phyloP scores from a whole-genome alignment of 1,140 invertebrate genomes.

The Eufriesea mexicana region DNA sequence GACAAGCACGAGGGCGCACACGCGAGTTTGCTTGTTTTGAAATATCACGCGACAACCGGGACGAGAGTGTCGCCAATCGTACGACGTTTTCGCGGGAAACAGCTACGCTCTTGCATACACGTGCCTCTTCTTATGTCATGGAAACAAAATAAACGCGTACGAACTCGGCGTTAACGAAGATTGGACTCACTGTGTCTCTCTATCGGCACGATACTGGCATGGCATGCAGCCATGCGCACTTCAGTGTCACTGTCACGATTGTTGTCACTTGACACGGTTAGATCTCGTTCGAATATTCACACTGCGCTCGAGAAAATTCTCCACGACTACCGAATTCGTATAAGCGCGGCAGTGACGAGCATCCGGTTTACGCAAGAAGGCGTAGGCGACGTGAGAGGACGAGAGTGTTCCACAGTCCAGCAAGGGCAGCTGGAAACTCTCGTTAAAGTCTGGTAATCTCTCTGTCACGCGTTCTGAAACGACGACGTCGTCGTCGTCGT shows the following conservation, averaged over 20 bases:
- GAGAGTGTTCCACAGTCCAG: constrained; percentile 45
- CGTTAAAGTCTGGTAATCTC: constrained; percentile 13
- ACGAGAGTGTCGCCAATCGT: constrained; percentile 9
- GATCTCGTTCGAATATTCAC: not conserved
- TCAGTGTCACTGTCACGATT: constrained; percentile 50
- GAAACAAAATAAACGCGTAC: not conserved
- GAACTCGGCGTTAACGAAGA: not conserved
- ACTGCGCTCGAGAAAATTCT: not conserved
- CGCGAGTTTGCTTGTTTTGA: constrained; percentile 55
- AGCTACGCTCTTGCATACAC: not conserved
- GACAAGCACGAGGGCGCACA: constrained; percentile 51
- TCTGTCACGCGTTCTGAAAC: constrained; percentile 42
- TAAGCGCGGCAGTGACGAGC: constrained; percentile 31
- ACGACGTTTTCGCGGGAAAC: constrained; percentile 34
- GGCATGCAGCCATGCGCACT: constrained; percentile 23
- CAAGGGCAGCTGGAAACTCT: constrained; percentile 36
- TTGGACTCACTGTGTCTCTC: constrained; percentile 1
- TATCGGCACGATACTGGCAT: constrained; percentile 11
- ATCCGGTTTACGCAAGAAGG: constrained; percentile 46
- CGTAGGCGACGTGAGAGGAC: constrained; percentile 45
- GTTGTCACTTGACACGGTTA: constrained; percentile 40
- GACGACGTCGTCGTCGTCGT: constrained; percentile 49
- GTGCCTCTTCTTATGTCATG: not conserved
- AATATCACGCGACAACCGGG: constrained; percentile 44
- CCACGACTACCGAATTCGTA: constrained; percentile 41